Base-by-base conservation (phyloP, 2,113 vertebrate species). In the Prunella fulvescens region DNA sequence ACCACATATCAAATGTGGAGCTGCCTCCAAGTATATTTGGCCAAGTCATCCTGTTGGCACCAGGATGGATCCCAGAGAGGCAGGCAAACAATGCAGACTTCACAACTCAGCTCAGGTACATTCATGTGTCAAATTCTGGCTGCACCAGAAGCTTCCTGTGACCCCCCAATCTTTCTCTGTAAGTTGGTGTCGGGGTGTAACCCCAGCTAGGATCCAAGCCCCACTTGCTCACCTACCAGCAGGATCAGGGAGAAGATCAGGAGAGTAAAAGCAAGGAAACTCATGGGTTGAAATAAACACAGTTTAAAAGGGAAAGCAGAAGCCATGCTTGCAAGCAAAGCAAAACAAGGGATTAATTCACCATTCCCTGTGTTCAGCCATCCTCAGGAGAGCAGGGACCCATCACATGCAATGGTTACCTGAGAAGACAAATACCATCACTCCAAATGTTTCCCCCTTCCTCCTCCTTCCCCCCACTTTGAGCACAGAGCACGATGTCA, bases 331-430 rank as follows among this genome's bases (percentile, higher is more conserved):
- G 1, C 20, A 54, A 69, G 40, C 4, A 61, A 61, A 76, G 6
- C 13, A 31, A 67, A 81, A 19, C 20, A 40, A 76, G 62, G 23
- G 26, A 45, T 9, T 44, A 16, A 25, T 33, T 66, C 26, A 51
- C 28, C 9, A 6, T 13, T 81, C 9, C 37, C 39, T 14, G 12
- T 29, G 51, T 66, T 66, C 67, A 81, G 33, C 44, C 33, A 66
- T 58, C 37, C 37, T 3, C 24, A 81, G 28, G 23, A 58, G 28
- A 58, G 23, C 23, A 58, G 51, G 22, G 17, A 4, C 7, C 15
- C 28, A 29, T 20, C 60, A 45, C 7, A 17, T 0, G 1, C 7
- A 65, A 2, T 22, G 14, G 14, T 13, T 19, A 13, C 8, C 24
- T 51, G 51, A 26, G 22, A 39, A 39, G 44, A 51, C 10, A 65